Conservation (phyloP, 1,140 invertebrate genomes). For the Drosophila obscura region DNA sequence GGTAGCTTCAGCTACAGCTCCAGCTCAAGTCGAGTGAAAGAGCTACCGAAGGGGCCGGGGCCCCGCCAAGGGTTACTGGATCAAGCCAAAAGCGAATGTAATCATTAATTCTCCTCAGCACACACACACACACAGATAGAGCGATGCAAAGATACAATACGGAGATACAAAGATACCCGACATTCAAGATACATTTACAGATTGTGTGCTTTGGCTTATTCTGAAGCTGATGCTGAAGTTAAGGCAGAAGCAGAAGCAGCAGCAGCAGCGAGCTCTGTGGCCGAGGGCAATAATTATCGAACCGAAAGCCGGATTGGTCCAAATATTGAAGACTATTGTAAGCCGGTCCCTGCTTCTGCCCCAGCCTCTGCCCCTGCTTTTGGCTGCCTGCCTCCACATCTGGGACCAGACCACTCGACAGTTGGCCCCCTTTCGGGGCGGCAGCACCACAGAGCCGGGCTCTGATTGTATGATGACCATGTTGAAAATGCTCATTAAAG, state of each 20-base stretch:
- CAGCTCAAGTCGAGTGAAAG: constrained; percentile 52
- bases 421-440: too few relatives aligned
- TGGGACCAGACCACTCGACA: too few relatives aligned
- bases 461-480: constrained; percentile 77
- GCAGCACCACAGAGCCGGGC: too few relatives aligned
- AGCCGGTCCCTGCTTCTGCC: constrained; percentile 12
- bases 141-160: constrained; percentile 19
- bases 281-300: constrained; percentile 76
- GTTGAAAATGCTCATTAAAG: constrained; percentile 82
- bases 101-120: constrained; percentile 76
- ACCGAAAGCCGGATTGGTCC: constrained; percentile 55
- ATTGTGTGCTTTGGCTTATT: constrained; percentile 57
- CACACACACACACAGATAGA: constrained; percentile 36
- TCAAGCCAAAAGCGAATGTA: constrained; percentile 68
- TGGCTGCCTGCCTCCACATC: constrained; percentile 8
- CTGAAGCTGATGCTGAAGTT: constrained; percentile 32
- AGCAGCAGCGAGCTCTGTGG: too few relatives aligned
- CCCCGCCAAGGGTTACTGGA: constrained; percentile 72
- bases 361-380: constrained; percentile 8
- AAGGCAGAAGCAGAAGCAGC: too few relatives aligned
- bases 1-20: neutral
- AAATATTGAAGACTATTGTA: constrained; percentile 68
- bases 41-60: constrained; percentile 68
- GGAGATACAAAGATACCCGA: constrained; percentile 26
- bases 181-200: constrained; percentile 72